phyloP scores from a whole-genome alignment of 2,888 invertebrate species.

The Morinoia aosen region DNA sequence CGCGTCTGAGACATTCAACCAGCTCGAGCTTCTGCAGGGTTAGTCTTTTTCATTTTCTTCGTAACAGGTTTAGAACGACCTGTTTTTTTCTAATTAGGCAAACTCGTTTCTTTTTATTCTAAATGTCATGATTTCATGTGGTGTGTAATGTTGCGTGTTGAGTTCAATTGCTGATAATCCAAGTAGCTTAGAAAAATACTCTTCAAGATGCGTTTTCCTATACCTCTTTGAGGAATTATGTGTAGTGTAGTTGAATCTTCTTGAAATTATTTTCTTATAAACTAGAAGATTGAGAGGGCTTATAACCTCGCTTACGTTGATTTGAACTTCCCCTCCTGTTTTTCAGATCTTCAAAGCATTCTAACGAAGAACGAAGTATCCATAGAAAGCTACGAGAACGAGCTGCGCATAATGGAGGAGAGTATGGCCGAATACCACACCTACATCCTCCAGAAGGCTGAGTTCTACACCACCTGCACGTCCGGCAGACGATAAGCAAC shows the following conservation, averaged over 20 bases:
- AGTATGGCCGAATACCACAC: slow-evolving; percentile 64
- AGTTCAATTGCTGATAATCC: not conserved
- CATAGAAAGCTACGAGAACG: slow-evolving; percentile 60
- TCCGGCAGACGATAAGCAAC: slow-evolving; percentile 55
- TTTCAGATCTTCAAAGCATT: slow-evolving; percentile 63
- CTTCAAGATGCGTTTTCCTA: no score
- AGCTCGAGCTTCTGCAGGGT: slow-evolving; percentile 81
- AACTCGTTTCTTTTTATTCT: not conserved
- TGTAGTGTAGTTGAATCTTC: no score
- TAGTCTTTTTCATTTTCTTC: slow-evolving; percentile 68
- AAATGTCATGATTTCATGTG: not conserved
- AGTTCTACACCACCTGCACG: slow-evolving; percentile 65
- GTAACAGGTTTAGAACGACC: no score
- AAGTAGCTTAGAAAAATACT: not conserved
- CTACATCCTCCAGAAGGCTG: slow-evolving; percentile 62
- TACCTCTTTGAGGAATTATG: no score
- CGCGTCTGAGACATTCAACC: slow-evolving; percentile 83
- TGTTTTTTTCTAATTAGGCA: no score
- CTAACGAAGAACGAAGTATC: slow-evolving; percentile 61
- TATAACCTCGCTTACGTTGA: not conserved
- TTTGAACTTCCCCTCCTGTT: not conserved
- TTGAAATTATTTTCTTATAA: not conserved
- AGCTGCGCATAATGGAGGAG: slow-evolving; percentile 62
- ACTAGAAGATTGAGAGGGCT: not conserved
- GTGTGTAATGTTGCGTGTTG: no score